Evolutionary conservation across 2,888 invertebrate species (phyloP).

Genomic region (Lapara coniferarum): DNA sequence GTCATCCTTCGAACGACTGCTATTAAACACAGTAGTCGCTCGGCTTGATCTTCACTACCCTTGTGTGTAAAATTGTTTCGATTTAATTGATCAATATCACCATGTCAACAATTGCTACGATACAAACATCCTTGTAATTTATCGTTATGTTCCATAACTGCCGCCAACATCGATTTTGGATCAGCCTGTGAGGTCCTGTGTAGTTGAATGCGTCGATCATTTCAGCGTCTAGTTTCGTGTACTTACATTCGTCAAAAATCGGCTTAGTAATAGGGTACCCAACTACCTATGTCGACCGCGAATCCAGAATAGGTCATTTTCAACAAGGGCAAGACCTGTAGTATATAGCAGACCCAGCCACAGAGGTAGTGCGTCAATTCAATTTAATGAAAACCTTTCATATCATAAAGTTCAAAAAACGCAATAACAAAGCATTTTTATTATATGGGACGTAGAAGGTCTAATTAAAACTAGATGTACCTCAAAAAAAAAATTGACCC

Average conservation of each 20-base stretch:
- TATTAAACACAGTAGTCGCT: not conserved
- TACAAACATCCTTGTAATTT: not conserved
- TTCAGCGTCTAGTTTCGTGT: too few species aligned
- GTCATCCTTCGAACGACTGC: slow-evolving; percentile 44
- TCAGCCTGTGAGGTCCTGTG: too few species aligned
- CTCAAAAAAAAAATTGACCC: too few species aligned
- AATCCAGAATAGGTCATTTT: not conserved
- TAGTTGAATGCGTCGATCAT: too few species aligned
- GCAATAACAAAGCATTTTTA: too few species aligned
- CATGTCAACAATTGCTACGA: slow-evolving; percentile 54
- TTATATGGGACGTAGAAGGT: too few species aligned
- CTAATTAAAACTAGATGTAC: too few species aligned
- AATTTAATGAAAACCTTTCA: too few species aligned
- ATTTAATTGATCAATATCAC: slow-evolving; percentile 56
- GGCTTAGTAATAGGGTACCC: not conserved
- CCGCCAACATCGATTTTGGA: not conserved
- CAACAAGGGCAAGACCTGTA: not conserved
- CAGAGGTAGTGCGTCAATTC: too few species aligned
- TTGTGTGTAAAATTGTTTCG: slow-evolving; percentile 8
- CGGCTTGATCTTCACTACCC: slow-evolving; percentile 30
- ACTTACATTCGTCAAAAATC: not conserved
- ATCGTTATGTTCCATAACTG: not conserved
- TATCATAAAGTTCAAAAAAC: too few species aligned
- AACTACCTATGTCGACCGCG: not conserved
- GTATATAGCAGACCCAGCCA: too few species aligned